Evolutionary conservation across 2,113 vertebrate species (phyloP).

Genomic region (Oceanodroma tethys): DNA sequence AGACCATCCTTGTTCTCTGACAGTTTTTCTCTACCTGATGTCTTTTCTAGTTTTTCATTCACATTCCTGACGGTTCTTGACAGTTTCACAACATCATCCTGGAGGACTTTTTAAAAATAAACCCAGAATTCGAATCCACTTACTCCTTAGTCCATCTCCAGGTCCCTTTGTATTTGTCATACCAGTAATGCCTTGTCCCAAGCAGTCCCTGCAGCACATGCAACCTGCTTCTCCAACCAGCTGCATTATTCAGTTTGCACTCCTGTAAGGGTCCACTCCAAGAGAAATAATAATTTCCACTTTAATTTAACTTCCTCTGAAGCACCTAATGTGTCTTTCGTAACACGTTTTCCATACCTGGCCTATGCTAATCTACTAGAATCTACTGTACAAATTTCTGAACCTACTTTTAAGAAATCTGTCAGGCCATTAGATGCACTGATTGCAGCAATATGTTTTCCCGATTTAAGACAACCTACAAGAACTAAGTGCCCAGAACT

Average conservation of each 20-base stretch:
- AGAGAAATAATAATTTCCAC: not conserved
- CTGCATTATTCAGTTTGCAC: not conserved
- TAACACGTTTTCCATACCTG: not conserved
- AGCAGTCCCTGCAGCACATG: not conserved
- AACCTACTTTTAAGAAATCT: not conserved
- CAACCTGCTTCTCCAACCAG: not conserved
- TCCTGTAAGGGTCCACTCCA: not conserved
- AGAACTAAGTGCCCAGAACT: not conserved
- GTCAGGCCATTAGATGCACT: not conserved
- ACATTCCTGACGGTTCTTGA: not conserved
- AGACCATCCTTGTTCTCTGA: not conserved
- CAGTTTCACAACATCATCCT: not conserved
- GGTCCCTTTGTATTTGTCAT: not conserved
- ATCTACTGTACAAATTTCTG: not conserved
- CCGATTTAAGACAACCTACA: not conserved
- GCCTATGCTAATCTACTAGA: not conserved
- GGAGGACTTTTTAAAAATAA: not conserved
- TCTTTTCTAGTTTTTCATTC: not conserved
- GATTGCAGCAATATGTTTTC: not conserved
- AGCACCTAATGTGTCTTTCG: rapidly evolving
- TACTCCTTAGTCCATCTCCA: not conserved
- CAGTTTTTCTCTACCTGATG: not conserved
- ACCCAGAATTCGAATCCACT: not conserved
- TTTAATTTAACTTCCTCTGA: not conserved
- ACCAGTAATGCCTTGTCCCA: not conserved